These are phyloP conservation scores for Sepiola atlantica DNA, from an alignment of 2,888 invertebrate species.

Conservation along the genomic window DNA sequence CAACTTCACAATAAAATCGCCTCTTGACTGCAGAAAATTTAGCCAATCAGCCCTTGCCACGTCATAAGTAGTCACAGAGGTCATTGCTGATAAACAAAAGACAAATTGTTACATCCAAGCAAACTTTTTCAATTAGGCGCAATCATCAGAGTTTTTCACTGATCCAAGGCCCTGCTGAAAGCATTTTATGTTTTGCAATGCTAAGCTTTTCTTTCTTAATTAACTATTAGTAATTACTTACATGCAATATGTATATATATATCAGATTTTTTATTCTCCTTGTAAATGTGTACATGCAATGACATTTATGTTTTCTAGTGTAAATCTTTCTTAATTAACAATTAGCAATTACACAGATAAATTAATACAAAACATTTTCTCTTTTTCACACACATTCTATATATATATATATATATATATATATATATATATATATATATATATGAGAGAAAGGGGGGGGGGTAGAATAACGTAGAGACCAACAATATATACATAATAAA, in stretches of 20 bases:
- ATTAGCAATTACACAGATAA: neutral
- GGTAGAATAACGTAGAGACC: too few species aligned
- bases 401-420: neutral
- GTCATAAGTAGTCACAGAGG: slow-evolving; percentile 2
- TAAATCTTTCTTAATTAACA: neutral
- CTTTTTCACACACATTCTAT: neutral
- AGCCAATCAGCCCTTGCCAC: slow-evolving; percentile 1
- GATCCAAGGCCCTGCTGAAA: neutral
- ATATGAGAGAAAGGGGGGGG: too few species aligned
- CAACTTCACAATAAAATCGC: neutral
- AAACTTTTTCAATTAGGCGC: neutral
- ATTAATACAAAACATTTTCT: neutral
- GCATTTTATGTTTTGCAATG: slow-evolving; percentile 9
- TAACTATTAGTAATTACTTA: neutral
- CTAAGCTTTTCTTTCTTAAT: slow-evolving; percentile 10
- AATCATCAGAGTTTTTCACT: neutral
- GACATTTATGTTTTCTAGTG: neutral
- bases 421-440: neutral
- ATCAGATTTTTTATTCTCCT: neutral
- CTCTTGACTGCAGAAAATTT: neutral
- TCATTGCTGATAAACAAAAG: slow-evolving; percentile 4
- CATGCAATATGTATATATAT: neutral
- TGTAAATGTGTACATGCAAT: neutral
- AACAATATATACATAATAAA: too few species aligned
- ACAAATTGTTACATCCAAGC: neutral